Conservation (phyloP, 2,113 vertebrate species). For the Etheostoma cragini region DNA sequence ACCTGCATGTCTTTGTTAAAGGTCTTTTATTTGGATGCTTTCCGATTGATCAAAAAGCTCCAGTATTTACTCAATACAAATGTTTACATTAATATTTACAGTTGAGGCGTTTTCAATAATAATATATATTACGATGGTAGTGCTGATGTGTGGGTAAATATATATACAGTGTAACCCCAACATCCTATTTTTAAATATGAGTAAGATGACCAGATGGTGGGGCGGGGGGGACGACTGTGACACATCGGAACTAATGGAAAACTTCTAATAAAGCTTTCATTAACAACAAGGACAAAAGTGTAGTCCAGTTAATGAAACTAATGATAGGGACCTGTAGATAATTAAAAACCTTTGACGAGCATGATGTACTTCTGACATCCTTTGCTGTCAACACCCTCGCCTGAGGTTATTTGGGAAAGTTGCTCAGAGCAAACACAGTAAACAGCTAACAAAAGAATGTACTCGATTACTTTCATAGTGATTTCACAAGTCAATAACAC, state of each 20-base stretch:
- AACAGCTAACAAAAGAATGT: not conserved
- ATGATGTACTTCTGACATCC: constrained; percentile 8
- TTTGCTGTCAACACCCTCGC: not conserved
- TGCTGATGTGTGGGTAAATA: not conserved
- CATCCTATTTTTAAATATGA: not conserved
- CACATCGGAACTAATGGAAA: not conserved
- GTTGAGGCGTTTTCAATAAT: not conserved
- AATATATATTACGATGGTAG: not conserved
- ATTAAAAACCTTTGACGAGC: constrained; percentile 11
- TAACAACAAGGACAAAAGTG: constrained; percentile 5
- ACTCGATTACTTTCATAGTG: not conserved
- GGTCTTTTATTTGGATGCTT: not conserved
- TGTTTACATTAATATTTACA: constrained; percentile 2
- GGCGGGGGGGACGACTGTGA: not conserved
- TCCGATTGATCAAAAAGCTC: not conserved
- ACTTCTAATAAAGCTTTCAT: not conserved
- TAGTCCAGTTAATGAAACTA: not conserved
- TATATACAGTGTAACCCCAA: not conserved
- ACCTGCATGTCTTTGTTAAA: not conserved
- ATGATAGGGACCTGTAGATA: constrained; percentile 4
- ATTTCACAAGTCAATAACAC: not conserved
- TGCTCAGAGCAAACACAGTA: not conserved
- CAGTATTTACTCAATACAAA: not conserved
- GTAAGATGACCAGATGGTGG: not conserved
- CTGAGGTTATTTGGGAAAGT: not conserved